phyloP scores from a whole-genome alignment of 2,888 invertebrate genomes.

The Scotopteryx bipunctaria region DNA sequence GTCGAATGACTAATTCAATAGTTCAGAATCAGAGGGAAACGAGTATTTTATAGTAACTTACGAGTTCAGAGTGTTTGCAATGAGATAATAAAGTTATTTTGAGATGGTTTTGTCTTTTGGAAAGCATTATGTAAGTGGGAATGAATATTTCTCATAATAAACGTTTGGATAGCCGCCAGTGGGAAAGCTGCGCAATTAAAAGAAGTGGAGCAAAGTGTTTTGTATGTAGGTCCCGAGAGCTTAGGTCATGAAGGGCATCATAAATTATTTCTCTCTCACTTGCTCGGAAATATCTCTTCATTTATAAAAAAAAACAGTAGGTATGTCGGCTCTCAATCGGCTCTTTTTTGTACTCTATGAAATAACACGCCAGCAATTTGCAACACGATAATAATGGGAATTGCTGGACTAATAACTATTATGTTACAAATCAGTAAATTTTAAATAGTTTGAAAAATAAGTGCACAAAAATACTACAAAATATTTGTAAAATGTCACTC shows the following conservation, averaged over 20 bases:
- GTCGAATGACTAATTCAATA: constrained; percentile 45
- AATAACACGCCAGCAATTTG: too few relatives aligned
- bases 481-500: too few relatives aligned
- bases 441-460: too few relatives aligned
- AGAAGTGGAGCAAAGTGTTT: neutral
- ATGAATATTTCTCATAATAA: constrained; percentile 7
- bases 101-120: neutral
- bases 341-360: too few relatives aligned
- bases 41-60: constrained; percentile 27
- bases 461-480: too few relatives aligned
- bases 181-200: neutral
- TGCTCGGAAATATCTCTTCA: too few relatives aligned
- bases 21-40: constrained; percentile 37
- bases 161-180: constrained; percentile 5
- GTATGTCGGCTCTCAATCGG: too few relatives aligned
- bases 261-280: too few relatives aligned
- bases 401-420: too few relatives aligned
- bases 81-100: constrained; percentile 20
- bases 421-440: too few relatives aligned
- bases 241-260: neutral
- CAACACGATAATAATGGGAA: too few relatives aligned
- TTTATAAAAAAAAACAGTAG: too few relatives aligned
- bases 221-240: neutral
- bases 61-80: constrained; percentile 20
- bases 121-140: constrained; percentile 1